Conservation (phyloP, 2,113 vertebrate species). For the Aythya baeri region DNA sequence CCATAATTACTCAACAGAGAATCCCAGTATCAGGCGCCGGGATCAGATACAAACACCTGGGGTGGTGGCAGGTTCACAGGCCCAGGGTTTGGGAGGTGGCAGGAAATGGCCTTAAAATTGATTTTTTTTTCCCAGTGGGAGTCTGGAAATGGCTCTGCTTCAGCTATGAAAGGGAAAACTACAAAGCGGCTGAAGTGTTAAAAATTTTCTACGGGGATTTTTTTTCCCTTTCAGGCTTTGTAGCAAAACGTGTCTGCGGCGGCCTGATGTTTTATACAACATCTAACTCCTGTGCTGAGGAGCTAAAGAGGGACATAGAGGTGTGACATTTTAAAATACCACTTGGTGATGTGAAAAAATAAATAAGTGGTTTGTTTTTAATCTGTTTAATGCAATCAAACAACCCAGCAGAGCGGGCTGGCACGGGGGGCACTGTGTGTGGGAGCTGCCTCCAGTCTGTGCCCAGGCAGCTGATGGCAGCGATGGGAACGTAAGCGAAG, state of each 20-base stretch:
- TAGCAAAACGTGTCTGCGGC: background rate
- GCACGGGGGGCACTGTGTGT: fast-evolving
- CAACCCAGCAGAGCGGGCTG: background rate
- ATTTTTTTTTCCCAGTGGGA: background rate
- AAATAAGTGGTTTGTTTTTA: background rate
- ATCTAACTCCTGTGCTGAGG: background rate
- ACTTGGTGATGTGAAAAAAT: background rate
- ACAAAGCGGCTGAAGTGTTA: background rate
- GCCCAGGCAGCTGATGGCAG: background rate
- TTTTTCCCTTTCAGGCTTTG: background rate
- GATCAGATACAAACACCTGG: background rate
- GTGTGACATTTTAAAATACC: background rate
- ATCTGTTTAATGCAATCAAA: background rate
- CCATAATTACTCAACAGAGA: background rate
- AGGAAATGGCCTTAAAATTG: background rate
- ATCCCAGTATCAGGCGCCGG: fast-evolving
- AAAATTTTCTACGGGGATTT: background rate
- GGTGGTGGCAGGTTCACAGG: background rate
- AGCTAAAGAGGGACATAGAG: background rate
- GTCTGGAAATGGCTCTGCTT: background rate
- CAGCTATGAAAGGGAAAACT: background rate
- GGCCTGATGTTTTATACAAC: background rate
- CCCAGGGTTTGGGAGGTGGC: background rate
- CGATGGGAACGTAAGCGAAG: too few species aligned
- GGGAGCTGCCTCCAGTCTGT: fast-evolving